Base-by-base conservation (phyloP, 1,140 invertebrate genomes). In the Drosophila teissieri region DNA sequence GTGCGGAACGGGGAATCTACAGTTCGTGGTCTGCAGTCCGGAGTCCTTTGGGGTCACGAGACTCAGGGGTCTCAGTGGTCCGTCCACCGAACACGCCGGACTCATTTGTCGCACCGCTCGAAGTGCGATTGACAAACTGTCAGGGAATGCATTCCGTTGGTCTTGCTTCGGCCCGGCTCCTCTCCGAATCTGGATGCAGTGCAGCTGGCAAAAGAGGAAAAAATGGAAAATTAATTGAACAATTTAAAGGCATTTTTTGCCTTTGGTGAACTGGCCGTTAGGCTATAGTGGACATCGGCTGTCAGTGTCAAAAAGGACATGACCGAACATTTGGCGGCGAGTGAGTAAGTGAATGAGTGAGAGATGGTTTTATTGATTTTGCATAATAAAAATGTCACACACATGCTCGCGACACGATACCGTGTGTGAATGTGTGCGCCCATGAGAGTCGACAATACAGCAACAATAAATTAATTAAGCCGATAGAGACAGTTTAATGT, bases 401-500 rank as follows among this genome's bases (percentile, higher is more conserved):
- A 78, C 84, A 85, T 49, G 40, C 74, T 46, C 39, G 45, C 22
- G 52, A 40, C 46, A 76, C 53, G 63, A 36, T 40, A 14, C 22
- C 57, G 22, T 39, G 39, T 27, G 55, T 40, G 37, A 58, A 55
- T 51, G 31, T 48, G 45, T 48, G 45, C 3, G 14, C 22, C 24
- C 49, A 56, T 62, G 65, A 39, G 54, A 55, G 67, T 69, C 67
- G 88, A 77, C 78, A 90, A 88, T 82, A 91, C 86, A 91, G 82
- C 80, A 91, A 91, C 90, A 91, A 91, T 91, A 91, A 91, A 91
- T 91, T 91, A 91, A 91, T 91, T 91, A 91, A 91, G 86, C 90
- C 90, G 90, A 91, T 91, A 90, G 90, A 91, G 90, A 91, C 90
- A 91, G 83, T 91, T 91, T 91, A 91, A 91, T 91, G 90, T 91